Conservation (phyloP, 2,888 invertebrate species). For the Ophion ventricosus region DNA sequence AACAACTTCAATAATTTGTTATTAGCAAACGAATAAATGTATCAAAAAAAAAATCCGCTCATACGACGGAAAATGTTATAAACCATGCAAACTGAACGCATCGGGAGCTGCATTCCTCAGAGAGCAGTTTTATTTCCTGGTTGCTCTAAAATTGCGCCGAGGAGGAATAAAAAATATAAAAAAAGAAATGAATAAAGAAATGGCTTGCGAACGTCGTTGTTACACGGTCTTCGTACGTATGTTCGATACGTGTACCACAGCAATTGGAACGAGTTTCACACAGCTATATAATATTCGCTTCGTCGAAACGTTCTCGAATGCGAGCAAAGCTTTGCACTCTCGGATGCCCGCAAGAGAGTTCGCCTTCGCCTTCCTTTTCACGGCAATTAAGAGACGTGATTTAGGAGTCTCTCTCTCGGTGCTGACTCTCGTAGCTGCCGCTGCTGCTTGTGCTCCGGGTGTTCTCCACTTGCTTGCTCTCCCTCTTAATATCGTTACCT, state of each 20-base stretch:
- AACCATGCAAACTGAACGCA: too few relatives aligned
- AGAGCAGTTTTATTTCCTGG: constrained; percentile 56
- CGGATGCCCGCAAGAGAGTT: constrained; percentile 29
- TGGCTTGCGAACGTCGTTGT: constrained; percentile 11
- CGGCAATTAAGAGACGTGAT: constrained; percentile 75
- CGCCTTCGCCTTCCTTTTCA: constrained; percentile 60
- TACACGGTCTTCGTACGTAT: constrained; percentile 14
- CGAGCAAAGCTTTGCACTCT: constrained; percentile 46
- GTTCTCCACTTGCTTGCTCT: constrained; percentile 51
- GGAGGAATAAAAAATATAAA: constrained; percentile 7
- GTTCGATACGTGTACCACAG: constrained; percentile 14
- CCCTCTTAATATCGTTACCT: constrained; percentile 54
- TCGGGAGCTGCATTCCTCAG: constrained; percentile 4
- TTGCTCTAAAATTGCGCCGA: constrained; percentile 53
- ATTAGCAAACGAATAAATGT: too few relatives aligned
- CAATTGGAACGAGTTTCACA: constrained; percentile 58
- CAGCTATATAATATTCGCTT: constrained; percentile 59
- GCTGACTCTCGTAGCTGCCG: constrained; percentile 53
- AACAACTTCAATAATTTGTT: too few relatives aligned
- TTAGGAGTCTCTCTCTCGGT: constrained; percentile 69
- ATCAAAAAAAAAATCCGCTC: too few relatives aligned
- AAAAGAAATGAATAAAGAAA: constrained; percentile 2
- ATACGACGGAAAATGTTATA: too few relatives aligned
- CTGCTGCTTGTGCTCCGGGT: constrained; percentile 47
- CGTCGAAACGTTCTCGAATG: constrained; percentile 50